These are phyloP conservation scores for Glandiceps talaboti DNA, from an alignment of 53 echinoderm and acorn worm species.

Conservation along the genomic window DNA sequence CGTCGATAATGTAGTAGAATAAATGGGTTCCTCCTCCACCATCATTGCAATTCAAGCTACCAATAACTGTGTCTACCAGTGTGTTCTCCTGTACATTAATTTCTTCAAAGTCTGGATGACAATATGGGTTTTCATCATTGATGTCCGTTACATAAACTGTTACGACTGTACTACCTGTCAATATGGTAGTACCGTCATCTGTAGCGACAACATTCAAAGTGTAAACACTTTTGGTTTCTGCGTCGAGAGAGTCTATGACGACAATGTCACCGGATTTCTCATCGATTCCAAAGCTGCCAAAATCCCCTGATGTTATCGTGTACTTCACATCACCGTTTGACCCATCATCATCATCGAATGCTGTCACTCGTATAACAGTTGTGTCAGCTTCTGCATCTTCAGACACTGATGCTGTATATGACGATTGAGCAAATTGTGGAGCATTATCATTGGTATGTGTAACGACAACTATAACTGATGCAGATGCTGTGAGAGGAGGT, in stretches of 20 bases:
- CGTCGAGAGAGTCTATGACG: slow-evolving; percentile 34
- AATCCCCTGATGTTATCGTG: slow-evolving; percentile 45
- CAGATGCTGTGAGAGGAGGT: neutral
- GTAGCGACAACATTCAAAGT: slow-evolving; percentile 39
- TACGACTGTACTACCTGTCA: slow-evolving; percentile 24
- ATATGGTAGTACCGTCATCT: slow-evolving; percentile 45
- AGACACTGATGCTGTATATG: slow-evolving; percentile 50
- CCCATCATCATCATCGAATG: slow-evolving; percentile 58
- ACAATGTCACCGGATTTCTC: slow-evolving; percentile 43
- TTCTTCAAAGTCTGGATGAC: neutral
- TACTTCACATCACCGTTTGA: slow-evolving; percentile 42
- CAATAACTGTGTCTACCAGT: neutral
- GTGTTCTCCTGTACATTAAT: neutral
- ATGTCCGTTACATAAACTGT: slow-evolving; percentile 48
- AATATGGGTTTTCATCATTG: slow-evolving; percentile 68
- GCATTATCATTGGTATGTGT: neutral
- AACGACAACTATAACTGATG: neutral
- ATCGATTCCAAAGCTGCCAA: slow-evolving; percentile 43
- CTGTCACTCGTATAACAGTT: slow-evolving; percentile 27
- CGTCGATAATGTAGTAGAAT: neutral
- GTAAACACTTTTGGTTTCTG: slow-evolving; percentile 47
- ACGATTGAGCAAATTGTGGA: slow-evolving; percentile 36
- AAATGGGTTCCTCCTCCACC: neutral
- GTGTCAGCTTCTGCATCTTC: slow-evolving; percentile 40
- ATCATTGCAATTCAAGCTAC: neutral